Percentiles rank a stretch among this genome's conserved stretches.
These are phyloP conservation scores for Chinchilla lanigera DNA, from an alignment of 2,113 vertebrate genomes.

Conservation along the genomic window DNA sequence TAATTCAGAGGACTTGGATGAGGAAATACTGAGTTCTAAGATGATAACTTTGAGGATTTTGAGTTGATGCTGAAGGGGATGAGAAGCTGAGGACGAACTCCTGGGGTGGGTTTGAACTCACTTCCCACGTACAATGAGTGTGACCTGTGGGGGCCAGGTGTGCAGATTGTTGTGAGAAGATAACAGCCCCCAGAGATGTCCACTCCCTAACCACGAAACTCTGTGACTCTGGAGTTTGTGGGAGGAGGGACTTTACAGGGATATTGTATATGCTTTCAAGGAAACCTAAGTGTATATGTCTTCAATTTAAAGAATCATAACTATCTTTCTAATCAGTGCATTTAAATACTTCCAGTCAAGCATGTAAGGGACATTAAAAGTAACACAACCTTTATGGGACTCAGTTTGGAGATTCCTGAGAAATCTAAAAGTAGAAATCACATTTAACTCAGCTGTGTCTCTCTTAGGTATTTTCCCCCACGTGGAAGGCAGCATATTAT, in stretches of 20 bases:
- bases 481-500: not conserved
- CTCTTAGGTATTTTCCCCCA: not conserved
- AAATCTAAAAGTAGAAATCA: not conserved
- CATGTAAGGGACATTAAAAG: not conserved
- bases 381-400: not conserved
- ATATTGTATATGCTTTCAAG: not conserved
- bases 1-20: too few relatives aligned
- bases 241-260: not conserved
- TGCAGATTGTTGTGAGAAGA: too few relatives aligned
- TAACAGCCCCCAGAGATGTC: not conserved
- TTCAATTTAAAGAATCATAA: not conserved
- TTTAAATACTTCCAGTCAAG: not conserved
- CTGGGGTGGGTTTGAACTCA: not conserved
- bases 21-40: not conserved
- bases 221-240: not conserved
- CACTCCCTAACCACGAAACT: not conserved
- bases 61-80: not conserved
- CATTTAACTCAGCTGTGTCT: not conserved
- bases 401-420: not conserved
- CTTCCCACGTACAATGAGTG: fast-evolving
- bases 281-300: not conserved
- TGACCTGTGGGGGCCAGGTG: not conserved
- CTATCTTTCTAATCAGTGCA: not conserved
- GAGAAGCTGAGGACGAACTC: not conserved
- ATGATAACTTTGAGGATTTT: not conserved